These are phyloP conservation scores for Calameuta pallipes DNA, from an alignment of 2,888 invertebrate species.

Conservation along the genomic window DNA sequence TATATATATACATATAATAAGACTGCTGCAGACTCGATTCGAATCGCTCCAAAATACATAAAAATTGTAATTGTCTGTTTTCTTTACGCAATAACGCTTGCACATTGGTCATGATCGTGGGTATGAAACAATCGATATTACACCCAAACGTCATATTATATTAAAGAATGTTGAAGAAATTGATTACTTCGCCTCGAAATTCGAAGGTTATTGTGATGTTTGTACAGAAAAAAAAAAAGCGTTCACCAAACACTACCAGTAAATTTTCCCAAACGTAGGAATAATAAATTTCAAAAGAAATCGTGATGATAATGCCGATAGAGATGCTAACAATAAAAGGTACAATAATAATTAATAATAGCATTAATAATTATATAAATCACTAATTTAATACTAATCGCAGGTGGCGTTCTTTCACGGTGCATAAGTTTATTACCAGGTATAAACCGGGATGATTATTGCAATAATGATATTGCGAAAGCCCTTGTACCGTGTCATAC, in stretches of 20 bases:
- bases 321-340: background rate
- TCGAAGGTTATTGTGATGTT: background rate
- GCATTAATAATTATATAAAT: background rate
- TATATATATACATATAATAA: background rate
- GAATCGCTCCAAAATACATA: background rate
- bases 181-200: background rate
- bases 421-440: background rate
- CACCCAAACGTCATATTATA: background rate
- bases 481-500: background rate
- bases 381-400: background rate
- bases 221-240: background rate
- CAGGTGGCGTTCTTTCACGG: background rate
- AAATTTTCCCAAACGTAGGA: background rate
- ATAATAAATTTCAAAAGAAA: background rate
- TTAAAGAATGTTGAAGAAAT: background rate
- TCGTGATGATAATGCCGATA: background rate
- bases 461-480: background rate
- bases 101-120: background rate
- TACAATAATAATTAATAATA: background rate
- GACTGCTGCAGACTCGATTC: background rate
- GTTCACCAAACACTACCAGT: background rate
- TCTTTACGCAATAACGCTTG: background rate
- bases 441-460: background rate
- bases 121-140: background rate
- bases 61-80: background rate